A percentile compares a stretch with the other conserved stretches of the same genome.
Conservation (phyloP, 2,113 vertebrate species). For the Sinocyclocheilus anophthalmus region DNA sequence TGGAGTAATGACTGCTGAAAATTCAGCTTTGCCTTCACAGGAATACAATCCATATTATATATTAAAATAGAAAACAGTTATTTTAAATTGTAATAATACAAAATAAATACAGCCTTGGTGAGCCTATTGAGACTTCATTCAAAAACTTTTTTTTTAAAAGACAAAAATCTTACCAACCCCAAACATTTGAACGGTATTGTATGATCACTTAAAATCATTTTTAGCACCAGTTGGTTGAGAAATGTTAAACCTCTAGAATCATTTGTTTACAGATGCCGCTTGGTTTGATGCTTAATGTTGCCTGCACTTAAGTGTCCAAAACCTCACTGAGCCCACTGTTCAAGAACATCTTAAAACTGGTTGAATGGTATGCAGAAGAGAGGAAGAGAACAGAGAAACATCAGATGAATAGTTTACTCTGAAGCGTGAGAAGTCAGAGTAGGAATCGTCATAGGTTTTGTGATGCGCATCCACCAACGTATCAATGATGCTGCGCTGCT, state of each 20-base stretch:
- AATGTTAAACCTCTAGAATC: too few relatives aligned
- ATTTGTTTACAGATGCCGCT: not conserved
- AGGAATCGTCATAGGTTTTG: constrained; percentile 93
- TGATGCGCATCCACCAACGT: constrained; percentile 89
- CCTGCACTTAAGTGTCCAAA: not conserved
- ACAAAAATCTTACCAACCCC: too few relatives aligned
- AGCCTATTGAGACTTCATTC: too few relatives aligned
- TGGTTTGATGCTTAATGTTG: not conserved
- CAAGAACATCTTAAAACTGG: not conserved
- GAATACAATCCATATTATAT: too few relatives aligned
- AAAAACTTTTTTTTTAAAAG: too few relatives aligned
- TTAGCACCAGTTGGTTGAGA: not conserved
- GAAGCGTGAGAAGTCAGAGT: constrained; percentile 88
- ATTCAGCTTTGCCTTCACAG: too few relatives aligned
- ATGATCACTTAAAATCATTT: not conserved
- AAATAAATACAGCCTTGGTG: too few relatives aligned
- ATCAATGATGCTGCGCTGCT: constrained; percentile 86
- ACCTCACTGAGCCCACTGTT: not conserved
- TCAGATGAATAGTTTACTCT: constrained; percentile 73
- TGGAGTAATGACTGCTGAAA: too few relatives aligned
- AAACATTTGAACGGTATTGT: too few relatives aligned
- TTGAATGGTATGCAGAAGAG: not conserved
- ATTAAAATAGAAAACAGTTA: too few relatives aligned
- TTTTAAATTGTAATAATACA: too few relatives aligned
- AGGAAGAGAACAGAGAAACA: not conserved